phyloP scores from a whole-genome alignment of 2,888 invertebrate genomes.

The Toxonevra muliebris region DNA sequence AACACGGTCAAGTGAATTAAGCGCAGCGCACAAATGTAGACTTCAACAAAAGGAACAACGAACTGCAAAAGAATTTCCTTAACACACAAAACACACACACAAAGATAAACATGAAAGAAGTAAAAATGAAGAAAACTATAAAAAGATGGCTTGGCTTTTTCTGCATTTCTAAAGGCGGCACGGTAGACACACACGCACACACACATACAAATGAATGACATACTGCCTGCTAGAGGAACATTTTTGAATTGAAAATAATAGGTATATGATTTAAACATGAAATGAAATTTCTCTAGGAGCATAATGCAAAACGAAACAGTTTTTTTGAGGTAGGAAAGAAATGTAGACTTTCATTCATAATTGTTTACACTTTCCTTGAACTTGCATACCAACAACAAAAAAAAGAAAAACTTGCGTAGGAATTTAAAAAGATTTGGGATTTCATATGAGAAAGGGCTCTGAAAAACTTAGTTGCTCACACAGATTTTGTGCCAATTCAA shows the following conservation, averaged over 20 bases:
- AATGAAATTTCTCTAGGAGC: no score
- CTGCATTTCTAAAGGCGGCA: slow-evolving; percentile 15
- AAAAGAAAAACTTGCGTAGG: no score
- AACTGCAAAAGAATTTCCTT: slow-evolving; percentile 12
- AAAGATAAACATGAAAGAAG: neutral
- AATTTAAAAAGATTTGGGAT: no score
- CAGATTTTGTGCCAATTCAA: no score
- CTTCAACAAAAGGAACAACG: slow-evolving; percentile 13
- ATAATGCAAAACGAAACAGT: no score
- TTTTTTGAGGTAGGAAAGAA: neutral
- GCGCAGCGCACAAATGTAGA: slow-evolving; percentile 19
- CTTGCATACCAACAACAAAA: slow-evolving; percentile 11
- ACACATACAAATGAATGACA: slow-evolving; percentile 3
- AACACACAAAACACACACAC: slow-evolving; percentile 8
- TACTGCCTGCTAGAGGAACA: slow-evolving; percentile 3
- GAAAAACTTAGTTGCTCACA: no score
- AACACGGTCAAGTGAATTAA: slow-evolving; percentile 27
- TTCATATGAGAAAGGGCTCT: no score
- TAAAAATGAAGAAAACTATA: neutral
- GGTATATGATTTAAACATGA: no score
- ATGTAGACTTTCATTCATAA: slow-evolving; percentile 33
- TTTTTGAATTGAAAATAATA: no score
- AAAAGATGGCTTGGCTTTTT: neutral
- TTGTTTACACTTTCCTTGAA: slow-evolving; percentile 28
- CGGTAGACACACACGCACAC: neutral